Evolutionary conservation across 2,113 vertebrate genomes (phyloP), one percentile per base, ranked within the genome.

Genomic region (Montifringilla adamsi): DNA sequence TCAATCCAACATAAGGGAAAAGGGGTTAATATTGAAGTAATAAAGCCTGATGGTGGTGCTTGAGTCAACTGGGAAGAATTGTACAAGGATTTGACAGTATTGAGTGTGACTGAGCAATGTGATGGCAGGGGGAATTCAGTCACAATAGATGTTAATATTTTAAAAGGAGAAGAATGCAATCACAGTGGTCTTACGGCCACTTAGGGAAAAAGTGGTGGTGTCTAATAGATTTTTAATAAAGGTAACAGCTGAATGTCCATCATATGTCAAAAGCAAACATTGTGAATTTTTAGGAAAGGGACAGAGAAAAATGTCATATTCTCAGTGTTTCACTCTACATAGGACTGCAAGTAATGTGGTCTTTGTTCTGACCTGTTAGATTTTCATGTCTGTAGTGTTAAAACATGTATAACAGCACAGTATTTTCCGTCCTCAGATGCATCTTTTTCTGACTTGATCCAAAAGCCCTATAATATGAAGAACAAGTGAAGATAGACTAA

Each of bases 131-230:
- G n/a, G 64, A 43, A 62, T 66, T 68, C 30, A 11, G 31, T 66
- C 46, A 37, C 20, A 52, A 64, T 79, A 85, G 68, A 56, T 21
- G 31, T 52, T 73, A 55, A 13, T 12, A 46, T 70, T 66, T 79
- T 63, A 19, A 43, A 52, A 66, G 14, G 27, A 55, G 37, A 47
- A 76, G 31, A 62, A 31, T 43, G n/a, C 11, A 55, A 37, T 59
- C 23, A 35, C 16, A 56, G 31, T 15, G 30, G 23, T 43, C 15
- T 50, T 59, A 33, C 0, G 0, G 19, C 9, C 53, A 49, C 33
- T 52, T 30, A 22, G 28, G n/a, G 33, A n/a, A 60, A 72, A 84
- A 39, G 26, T 55, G 4, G 20, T 69, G 15, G 14, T 55, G 30
- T 55, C 78, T 46, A 50, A 22, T 8, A 89, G 35, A 37, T 46